Conservation (phyloP, 2,797 vertebrate genomes). For the Rhynchonycteris naso region DNA sequence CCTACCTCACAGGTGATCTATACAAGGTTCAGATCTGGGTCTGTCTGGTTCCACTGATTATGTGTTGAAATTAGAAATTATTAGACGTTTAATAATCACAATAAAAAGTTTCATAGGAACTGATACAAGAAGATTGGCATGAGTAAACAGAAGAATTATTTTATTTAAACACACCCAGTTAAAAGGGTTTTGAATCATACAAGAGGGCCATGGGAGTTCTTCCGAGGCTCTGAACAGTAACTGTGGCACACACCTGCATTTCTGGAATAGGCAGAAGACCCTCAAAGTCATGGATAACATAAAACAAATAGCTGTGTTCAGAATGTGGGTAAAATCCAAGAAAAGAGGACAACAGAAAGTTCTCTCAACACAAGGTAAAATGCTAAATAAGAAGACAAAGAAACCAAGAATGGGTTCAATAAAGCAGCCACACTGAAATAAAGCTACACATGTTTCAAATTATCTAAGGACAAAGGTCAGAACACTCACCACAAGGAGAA, state of each 20-base stretch:
- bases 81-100: not conserved
- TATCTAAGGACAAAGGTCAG: not conserved
- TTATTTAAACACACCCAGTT: not conserved
- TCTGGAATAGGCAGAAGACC: not conserved
- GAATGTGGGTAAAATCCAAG: not conserved
- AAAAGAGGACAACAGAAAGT: not conserved
- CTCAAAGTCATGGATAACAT: not conserved
- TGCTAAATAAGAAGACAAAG: not conserved
- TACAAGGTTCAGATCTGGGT: not conserved
- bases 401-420: not conserved
- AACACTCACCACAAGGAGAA: not conserved
- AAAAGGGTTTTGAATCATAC: not conserved
- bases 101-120: not conserved
- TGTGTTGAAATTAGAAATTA: not conserved
- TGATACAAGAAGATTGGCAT: not conserved
- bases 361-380: not conserved
- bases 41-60: not conserved
- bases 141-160: not conserved
- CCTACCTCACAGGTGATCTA: not conserved
- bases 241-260: not conserved
- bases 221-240: not conserved
- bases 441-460: not conserved
- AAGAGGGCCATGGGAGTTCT: not conserved
- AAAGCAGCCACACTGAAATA: not conserved
- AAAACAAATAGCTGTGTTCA: not conserved